Evolutionary conservation across 1,140 invertebrate species (phyloP), one percentile per base, ranked within the genome.

Genomic region (Camponotus floridanus): DNA sequence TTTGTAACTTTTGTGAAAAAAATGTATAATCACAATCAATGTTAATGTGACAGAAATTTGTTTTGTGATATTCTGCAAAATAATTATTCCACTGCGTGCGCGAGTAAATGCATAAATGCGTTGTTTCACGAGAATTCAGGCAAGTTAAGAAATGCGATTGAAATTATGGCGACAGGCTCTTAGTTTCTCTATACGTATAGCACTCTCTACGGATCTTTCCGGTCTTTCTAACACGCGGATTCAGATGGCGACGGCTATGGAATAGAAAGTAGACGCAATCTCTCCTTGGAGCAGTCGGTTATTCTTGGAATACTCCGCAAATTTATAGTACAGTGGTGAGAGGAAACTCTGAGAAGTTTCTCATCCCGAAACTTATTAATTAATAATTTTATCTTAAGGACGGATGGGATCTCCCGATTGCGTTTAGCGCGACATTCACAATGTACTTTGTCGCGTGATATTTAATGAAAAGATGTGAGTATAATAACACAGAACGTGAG

Each of bases 211-310:
- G 67, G 62, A 84, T 76, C 73, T 87, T 79, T 78, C 73, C 59
- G 68, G 76, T 76, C 59, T 84, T 68, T 74, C 85, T 76, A 76
- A 73, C 78, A 59, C 67, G 55, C 57, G 45, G 62, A 73, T 88
- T 88, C 81, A 76, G 31, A 88, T 65, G 42, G 61, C 55, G 61
- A 86, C 81, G 73, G 36, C 55, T 57, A 33, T 13, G 48, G 88
- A 89, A 89, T 89, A 89, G 86, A 89, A 89, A 89, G 88, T 88
- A 80, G 86, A 86, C 81, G 57, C 65, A 80, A 78, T 78, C 70
- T 68, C 80, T 86, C 36, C 86, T 59, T 48, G 45, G 68, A 79
- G 76, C 86, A 80, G 76, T 88, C 45, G 48, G 64, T 87, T 74
- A 71, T 88, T 87, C 87, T 64, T 45, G 85, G 78, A 88, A 81